Evolutionary conservation across 2,113 vertebrate genomes (phyloP), one percentile per base, ranked within the genome.

Genomic region (Psilopsiagon aymara): DNA sequence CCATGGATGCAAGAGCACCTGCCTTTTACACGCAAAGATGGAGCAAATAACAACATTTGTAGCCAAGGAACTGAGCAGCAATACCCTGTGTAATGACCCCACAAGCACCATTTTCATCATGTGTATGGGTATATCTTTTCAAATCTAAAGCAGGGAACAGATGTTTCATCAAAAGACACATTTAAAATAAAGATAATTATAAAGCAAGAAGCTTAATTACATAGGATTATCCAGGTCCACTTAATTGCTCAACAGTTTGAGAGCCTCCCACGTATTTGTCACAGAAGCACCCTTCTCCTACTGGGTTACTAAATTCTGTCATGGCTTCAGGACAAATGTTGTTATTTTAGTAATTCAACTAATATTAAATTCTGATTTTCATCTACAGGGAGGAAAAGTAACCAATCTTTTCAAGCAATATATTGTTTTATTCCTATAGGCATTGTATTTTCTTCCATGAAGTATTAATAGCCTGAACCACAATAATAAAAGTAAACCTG

Each of bases 121-220:
- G 90, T 91, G 94, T 84, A 68, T 35, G 94, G 92, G 81, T 96
- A 81, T 97, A 97, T 96, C 97, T 98, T 98, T 98, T 98, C 95
- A 98, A 98, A 98, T 98, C 95, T 97, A 94, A 95, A 98, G 97
- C 93, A 96, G 92, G 96, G 97, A 98, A 98, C 98, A 98, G 98
- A 98, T 98, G 98, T 98, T 98, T 97, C 96, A 98, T 98, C 97
- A 98, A 98, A 98, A 98, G 97, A 97, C 97, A 98, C 97, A 97
- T 98, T 98, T 98, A 97, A 98, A 98, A 97, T 98, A 98, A 98
- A 98, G 97, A 98, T 98, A 98, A 98, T 98, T 98, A 97, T 98
- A 97, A 96, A 97, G 97, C 97, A 98, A 97, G 97, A 96, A 97
- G 97, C 98, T 98, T 98, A 98, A 98, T 98, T 98, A 98, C 97